Evolutionary conservation across 2,113 vertebrate genomes (phyloP).

Genomic region (Scomber colias): DNA sequence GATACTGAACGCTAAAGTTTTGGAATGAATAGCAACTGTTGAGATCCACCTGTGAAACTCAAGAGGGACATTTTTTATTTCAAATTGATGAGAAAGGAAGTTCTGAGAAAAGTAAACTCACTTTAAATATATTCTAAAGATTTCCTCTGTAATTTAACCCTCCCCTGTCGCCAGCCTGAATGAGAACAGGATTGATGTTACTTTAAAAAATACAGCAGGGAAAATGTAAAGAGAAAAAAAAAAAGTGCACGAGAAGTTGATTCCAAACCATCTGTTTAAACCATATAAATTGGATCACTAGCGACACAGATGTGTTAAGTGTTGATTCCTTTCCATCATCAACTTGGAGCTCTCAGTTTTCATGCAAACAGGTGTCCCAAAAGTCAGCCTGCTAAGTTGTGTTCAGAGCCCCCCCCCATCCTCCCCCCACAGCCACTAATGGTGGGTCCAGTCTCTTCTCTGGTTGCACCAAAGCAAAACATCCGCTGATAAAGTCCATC

Average conservation of each 20-base stretch:
- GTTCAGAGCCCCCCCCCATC: constrained; percentile 24
- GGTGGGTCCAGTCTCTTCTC: constrained; percentile 65
- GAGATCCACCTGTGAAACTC: neutral
- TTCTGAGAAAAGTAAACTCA: neutral
- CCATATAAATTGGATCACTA: constrained; percentile 35
- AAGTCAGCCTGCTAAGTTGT: constrained; percentile 56
- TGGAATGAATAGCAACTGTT: neutral
- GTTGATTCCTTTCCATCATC: constrained; percentile 67
- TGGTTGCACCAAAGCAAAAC: constrained; percentile 61
- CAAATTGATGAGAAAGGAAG: neutral
- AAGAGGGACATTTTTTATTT: constrained; percentile 28
- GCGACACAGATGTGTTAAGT: constrained; percentile 40
- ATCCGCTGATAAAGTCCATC: constrained; percentile 45
- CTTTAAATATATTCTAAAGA: constrained; percentile 26
- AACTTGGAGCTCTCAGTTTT: constrained; percentile 68
- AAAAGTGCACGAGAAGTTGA: constrained; percentile 10
- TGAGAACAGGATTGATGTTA: too few relatives aligned
- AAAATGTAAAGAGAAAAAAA: neutral
- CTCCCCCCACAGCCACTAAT: constrained; percentile 36
- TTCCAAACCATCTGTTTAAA: constrained; percentile 60
- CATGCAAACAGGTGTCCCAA: constrained; percentile 78
- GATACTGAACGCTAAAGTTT: neutral
- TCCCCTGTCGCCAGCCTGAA: neutral
- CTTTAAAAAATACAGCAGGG: neutral
- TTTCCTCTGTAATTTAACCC: neutral